phyloP scores from a whole-genome alignment of 2,797 vertebrate species.

The Hozukius guyotensis region DNA sequence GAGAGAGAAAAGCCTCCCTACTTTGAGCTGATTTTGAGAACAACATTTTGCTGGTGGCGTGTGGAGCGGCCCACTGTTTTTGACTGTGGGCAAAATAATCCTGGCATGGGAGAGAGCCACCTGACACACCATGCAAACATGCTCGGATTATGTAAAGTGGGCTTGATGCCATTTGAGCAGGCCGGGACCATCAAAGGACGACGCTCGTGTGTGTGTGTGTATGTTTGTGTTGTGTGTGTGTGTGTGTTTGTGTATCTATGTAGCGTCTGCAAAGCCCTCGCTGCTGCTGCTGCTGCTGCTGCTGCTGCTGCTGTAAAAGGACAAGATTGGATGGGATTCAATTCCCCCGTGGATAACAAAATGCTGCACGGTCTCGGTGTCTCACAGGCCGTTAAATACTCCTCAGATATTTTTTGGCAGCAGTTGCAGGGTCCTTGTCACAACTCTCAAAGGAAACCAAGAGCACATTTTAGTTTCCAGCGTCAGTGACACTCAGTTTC shows the following conservation, averaged over 20 bases:
- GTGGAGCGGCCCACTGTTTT: constrained; percentile 37
- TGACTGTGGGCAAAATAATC: constrained; percentile 62
- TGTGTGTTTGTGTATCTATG: neutral
- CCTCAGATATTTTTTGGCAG: neutral
- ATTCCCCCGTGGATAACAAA: constrained; percentile 8
- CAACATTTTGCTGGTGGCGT: constrained; percentile 24
- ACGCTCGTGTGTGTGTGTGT: neutral
- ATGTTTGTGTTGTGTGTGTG: neutral
- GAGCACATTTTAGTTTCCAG: neutral
- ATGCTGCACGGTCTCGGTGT: neutral
- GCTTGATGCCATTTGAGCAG: constrained; percentile 40
- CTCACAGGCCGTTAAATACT: constrained; percentile 1
- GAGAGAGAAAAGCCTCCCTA: neutral
- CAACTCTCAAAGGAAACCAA: neutral
- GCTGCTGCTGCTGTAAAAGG: constrained; percentile 1
- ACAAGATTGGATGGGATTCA: constrained; percentile 34
- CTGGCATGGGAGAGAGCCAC: constrained; percentile 48
- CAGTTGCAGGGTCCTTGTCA: neutral
- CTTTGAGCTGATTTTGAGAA: constrained; percentile 9
- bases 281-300: neutral
- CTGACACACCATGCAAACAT: constrained; percentile 68
- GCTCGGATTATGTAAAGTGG: constrained; percentile 70
- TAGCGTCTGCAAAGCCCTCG: constrained; percentile 19
- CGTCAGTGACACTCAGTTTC: neutral
- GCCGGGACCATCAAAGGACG: constrained; percentile 7